Percentiles rank a stretch among this genome's conserved stretches.
These are phyloP conservation scores for Oligia strigilis DNA, from an alignment of 2,888 invertebrate species.

Conservation along the genomic window DNA sequence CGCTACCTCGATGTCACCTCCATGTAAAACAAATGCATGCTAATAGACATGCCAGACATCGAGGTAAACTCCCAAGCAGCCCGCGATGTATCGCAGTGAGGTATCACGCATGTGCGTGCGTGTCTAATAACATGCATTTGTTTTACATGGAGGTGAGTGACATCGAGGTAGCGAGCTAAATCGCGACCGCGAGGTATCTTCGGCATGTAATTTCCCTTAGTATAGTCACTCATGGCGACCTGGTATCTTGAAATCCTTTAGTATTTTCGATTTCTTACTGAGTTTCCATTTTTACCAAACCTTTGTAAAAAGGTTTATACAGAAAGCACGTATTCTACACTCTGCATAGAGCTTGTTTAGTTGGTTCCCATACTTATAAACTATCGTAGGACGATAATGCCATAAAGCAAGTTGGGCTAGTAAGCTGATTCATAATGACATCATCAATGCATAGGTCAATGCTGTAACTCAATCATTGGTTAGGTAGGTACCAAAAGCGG, in stretches of 20 bases:
- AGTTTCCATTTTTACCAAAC: not conserved
- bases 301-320: not conserved
- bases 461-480: not conserved
- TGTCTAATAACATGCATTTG: too few relatives aligned
- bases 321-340: not conserved
- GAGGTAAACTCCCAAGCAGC: too few relatives aligned
- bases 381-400: constrained; percentile 33
- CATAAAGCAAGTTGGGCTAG: constrained; percentile 17
- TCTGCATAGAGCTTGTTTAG: not conserved
- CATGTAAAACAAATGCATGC: not conserved
- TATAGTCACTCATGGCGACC: not conserved
- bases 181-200: too few relatives aligned
- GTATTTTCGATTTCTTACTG: not conserved
- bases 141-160: too few relatives aligned
- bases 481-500: not conserved
- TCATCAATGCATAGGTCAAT: constrained; percentile 35
- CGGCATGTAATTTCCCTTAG: not conserved
- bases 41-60: too few relatives aligned
- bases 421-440: constrained; percentile 33
- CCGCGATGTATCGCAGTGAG: too few relatives aligned
- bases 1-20: not conserved
- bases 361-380: constrained; percentile 35
- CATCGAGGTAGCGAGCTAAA: too few relatives aligned
- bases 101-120: too few relatives aligned
- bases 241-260: too few relatives aligned